Evolutionary conservation across 2,797 vertebrate species (phyloP).

Genomic region (Sebastes nivosus): DNA sequence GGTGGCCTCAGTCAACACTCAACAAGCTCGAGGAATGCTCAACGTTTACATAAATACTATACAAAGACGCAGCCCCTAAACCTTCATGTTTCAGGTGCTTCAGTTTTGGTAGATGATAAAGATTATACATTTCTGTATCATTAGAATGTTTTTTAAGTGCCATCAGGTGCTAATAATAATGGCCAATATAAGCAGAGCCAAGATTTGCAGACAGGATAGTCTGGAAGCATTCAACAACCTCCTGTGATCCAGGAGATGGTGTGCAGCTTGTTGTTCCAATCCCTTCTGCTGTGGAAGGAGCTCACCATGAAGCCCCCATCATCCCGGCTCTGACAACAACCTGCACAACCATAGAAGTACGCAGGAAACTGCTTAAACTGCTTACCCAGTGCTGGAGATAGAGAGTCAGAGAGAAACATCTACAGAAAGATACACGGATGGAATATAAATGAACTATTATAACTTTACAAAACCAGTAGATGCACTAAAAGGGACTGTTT

Average conservation of each 20-base stretch:
- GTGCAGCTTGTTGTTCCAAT: not conserved
- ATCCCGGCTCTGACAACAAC: not conserved
- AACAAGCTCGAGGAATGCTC: not conserved
- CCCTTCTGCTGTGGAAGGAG: not conserved
- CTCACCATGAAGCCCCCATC: not conserved
- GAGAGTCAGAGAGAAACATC: not conserved
- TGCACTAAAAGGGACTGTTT: not conserved
- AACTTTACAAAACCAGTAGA: not conserved
- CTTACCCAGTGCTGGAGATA: not conserved
- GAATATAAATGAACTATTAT: not conserved
- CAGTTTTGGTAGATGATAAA: not conserved
- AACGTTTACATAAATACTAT: not conserved
- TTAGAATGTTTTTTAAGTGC: not conserved
- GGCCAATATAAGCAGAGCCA: not conserved
- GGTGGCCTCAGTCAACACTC: not conserved
- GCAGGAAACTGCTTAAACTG: not conserved
- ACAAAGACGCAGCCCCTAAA: not conserved
- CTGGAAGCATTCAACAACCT: not conserved
- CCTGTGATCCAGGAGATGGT: not conserved
- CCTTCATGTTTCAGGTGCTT: not conserved
- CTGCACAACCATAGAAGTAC: not conserved
- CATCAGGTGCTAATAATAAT: not conserved
- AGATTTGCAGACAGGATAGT: not conserved
- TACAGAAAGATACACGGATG: not conserved
- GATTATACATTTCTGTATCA: not conserved